Conservation (phyloP, 2,797 vertebrate genomes). For the Hypotaenidia okinawae region DNA sequence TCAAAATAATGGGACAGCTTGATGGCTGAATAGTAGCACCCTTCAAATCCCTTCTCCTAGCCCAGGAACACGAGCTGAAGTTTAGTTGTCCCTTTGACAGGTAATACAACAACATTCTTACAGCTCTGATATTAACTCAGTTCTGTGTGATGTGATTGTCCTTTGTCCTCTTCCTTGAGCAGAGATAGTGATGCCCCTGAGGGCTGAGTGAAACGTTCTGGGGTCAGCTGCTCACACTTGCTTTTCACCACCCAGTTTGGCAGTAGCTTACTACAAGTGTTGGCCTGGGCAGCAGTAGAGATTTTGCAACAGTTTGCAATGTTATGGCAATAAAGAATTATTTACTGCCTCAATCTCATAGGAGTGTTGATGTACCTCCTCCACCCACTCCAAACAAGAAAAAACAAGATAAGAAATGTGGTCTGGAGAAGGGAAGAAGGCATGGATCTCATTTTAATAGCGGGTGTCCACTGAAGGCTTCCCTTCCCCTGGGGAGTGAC, state of each 20-base stretch:
- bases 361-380: neutral
- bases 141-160: neutral
- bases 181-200: neutral
- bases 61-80: neutral
- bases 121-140: neutral
- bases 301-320: neutral
- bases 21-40: neutral
- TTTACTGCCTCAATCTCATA: neutral
- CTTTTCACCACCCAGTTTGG: neutral
- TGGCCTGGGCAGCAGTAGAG: neutral
- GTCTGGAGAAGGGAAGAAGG: neutral
- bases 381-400: neutral
- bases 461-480: neutral
- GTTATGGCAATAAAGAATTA: neutral
- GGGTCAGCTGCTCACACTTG: conserved; percentile 1
- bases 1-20: neutral
- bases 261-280: neutral
- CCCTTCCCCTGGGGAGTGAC: neutral
- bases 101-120: neutral
- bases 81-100: neutral
- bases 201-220: neutral
- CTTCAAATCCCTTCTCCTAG: neutral
- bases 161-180: neutral
- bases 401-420: neutral
- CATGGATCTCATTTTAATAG: neutral